A percentile compares a stretch with the other conserved stretches of the same genome.
Evolutionary conservation across 1,140 invertebrate genomes (phyloP).

Genomic region (Atta texana): DNA sequence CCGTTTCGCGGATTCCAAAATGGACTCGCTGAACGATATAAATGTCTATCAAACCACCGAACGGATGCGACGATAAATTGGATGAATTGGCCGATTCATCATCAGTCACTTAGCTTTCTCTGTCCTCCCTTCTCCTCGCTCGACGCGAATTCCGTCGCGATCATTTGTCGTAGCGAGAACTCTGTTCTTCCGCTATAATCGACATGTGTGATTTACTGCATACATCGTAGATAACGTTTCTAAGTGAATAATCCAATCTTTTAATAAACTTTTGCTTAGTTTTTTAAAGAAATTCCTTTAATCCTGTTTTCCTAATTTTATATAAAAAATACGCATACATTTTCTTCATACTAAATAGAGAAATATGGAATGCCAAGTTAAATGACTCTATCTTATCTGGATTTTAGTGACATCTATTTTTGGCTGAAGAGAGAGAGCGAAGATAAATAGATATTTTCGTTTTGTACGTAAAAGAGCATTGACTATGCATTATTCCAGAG

Average conservation of each 20-base stretch:
- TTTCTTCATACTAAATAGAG: background rate
- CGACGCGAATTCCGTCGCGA: slow-evolving; percentile 1
- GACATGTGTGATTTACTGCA: slow-evolving; percentile 10
- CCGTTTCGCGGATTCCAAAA: slow-evolving; percentile 31
- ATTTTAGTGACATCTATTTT: slow-evolving; percentile 25
- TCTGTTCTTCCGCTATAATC: background rate
- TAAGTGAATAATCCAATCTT: background rate
- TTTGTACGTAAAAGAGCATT: background rate
- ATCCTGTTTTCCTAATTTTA: background rate
- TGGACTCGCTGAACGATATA: slow-evolving; percentile 51
- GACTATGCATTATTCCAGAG: background rate
- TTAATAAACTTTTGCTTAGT: background rate
- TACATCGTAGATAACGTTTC: background rate
- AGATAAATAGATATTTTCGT: slow-evolving; percentile 5
- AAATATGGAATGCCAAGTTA: background rate
- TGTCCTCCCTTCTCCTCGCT: background rate
- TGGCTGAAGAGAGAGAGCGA: background rate
- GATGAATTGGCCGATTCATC: slow-evolving; percentile 46
- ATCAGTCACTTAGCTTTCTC: slow-evolving; percentile 27
- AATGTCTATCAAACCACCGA: slow-evolving; percentile 44
- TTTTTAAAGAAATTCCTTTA: background rate
- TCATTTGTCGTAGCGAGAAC: slow-evolving; percentile 14
- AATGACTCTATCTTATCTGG: background rate
- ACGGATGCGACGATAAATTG: slow-evolving; percentile 50
- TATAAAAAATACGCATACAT: background rate